Base-by-base conservation (phyloP, 1,140 invertebrate species). In the Philotrypesis tridentata region DNA sequence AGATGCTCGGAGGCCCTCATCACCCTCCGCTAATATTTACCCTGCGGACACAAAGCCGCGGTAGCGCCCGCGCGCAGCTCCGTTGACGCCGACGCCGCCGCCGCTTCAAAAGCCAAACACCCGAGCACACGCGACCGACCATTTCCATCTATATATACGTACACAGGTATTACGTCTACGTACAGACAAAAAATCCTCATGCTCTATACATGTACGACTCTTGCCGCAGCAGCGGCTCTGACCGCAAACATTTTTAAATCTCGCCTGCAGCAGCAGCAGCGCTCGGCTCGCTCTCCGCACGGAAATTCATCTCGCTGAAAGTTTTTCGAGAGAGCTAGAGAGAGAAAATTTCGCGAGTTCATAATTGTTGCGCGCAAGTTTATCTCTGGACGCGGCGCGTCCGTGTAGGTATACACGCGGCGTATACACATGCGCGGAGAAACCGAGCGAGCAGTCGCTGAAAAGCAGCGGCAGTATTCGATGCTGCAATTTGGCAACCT, bases 11-110 rank as follows among this genome's bases (percentile, higher is more conserved):
- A 82, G 55, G 67, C 29, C 40, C 63, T 82, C 81, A 82, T 82
- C 81, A 82, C 73, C 40, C 81, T 82, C 70, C 33, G 70, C 81
- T 68, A 82, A 82, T 82, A 82, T 82, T 82, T 82, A 71, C 81
- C n/a, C 33, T 43, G 70, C 29, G n/a, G 67, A 55, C 43, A 76
- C 74, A 82, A 82, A 82, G 63, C 65, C 60, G 25, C 9, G 31
- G n/a, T 21, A 7, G 27, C 9, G 37, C 11, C n/a, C n/a, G n/a
- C n/a, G n/a, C n/a, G n/a, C n/a, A n/a, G 40, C 67, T 31, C 12
- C 17, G 33, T 37, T 37, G 33, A 9, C n/a, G n/a, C n/a, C n/a
- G n/a, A n/a, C n/a, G n/a, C n/a, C n/a, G n/a, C n/a, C n/a, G 17
- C 67, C 21, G 67, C 67, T 70, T 29, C 11, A 33, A 33, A n/a